These are phyloP conservation scores for Pyrochroa serraticornis DNA, from an alignment of 2,888 invertebrate species.

Conservation along the genomic window DNA sequence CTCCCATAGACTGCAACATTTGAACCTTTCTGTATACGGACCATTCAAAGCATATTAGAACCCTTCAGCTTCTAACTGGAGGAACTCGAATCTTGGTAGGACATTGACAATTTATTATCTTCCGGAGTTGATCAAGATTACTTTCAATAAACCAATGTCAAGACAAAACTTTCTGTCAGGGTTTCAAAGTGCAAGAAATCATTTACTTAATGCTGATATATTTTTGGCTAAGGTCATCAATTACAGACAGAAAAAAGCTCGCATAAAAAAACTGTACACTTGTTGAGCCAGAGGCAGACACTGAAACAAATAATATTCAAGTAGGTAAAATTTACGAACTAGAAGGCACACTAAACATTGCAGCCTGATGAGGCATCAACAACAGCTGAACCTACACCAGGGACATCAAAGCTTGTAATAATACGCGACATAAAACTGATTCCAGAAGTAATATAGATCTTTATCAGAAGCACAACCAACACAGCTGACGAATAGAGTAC, in stretches of 20 bases:
- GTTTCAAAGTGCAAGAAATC: conserved; percentile 24
- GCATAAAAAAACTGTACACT: background rate
- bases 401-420: too few relatives aligned
- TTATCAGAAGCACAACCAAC: background rate
- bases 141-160: conserved; percentile 20
- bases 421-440: too few relatives aligned
- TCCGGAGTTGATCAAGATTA: conserved; percentile 13
- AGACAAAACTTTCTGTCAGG: conserved; percentile 17
- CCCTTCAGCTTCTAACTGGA: background rate
- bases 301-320: too few relatives aligned
- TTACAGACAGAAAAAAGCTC: conserved; percentile 20
- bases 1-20: conserved; percentile 3
- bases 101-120: conserved; percentile 43
- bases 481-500: background rate
- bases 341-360: background rate
- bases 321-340: too few relatives aligned
- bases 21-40: too few relatives aligned
- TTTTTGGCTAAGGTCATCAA: conserved; percentile 16
- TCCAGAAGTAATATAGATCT: background rate
- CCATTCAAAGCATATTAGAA: conserved; percentile 1
- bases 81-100: conserved; percentile 45
- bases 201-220: conserved; percentile 19
- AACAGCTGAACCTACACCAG: too few relatives aligned
- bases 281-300: background rate
- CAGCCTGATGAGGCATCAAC: background rate